Evolutionary conservation across 2,113 vertebrate species (phyloP).

Genomic region (Clarias gariepinus): DNA sequence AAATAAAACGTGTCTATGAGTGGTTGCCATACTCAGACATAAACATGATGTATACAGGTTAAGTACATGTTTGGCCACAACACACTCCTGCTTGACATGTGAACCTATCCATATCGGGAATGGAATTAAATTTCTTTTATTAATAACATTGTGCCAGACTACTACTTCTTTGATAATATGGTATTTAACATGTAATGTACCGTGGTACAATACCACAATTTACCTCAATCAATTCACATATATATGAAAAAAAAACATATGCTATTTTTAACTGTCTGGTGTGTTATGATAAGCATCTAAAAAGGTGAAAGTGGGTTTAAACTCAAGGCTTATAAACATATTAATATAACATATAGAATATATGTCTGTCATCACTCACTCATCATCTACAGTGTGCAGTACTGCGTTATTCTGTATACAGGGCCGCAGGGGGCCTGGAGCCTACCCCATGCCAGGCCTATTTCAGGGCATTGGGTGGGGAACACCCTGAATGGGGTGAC

Average conservation of each 20-base stretch:
- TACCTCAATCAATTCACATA: too few species aligned
- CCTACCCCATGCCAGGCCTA: too few species aligned
- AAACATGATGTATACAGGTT: not conserved
- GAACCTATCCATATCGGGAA: not conserved
- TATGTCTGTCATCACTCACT: not conserved
- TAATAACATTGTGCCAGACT: not conserved
- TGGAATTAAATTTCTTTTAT: not conserved
- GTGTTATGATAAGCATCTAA: not conserved
- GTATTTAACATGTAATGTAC: not conserved
- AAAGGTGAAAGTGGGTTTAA: not conserved
- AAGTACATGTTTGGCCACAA: not conserved
- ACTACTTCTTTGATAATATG: not conserved
- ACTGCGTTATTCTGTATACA: too few species aligned
- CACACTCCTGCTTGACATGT: not conserved
- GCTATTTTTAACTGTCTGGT: not conserved
- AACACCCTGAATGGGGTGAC: too few species aligned
- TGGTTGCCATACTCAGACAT: not conserved
- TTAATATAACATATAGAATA: not conserved
- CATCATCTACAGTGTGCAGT: too few species aligned
- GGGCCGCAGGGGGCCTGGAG: too few species aligned
- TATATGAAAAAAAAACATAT: not conserved
- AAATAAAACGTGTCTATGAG: not conserved
- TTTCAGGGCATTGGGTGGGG: too few species aligned
- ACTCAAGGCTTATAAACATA: not conserved
- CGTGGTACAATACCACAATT: too few species aligned